Base-by-base conservation (phyloP, 2,888 invertebrate genomes). In the Drosophila kuntzei region DNA sequence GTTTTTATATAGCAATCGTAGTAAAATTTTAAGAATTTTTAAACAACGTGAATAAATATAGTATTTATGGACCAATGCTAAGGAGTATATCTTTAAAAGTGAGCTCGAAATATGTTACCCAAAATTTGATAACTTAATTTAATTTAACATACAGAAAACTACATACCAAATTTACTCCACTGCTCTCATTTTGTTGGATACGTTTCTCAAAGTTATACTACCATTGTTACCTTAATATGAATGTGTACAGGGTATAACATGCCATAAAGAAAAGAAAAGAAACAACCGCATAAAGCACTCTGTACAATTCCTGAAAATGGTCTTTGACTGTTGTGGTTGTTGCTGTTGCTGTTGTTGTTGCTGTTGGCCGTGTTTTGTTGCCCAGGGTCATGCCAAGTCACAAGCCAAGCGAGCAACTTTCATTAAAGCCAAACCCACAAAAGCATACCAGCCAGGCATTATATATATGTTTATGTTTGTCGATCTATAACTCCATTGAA, bases 361-460 rank as follows among this genome's bases (percentile, higher is more conserved):
- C 41, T 74, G 62, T 59, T 57, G 60, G 58, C 58, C 60, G 49
- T 32, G 41, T 54, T 54, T 27, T 78, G 68, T 78, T 80, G 78
- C 74, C 77, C 79, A 79, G 79, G 79, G 79, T 79, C 79, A 79
- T 57, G 73, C 78, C 69, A 58, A 80, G 79, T 73, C 79, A 77
- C 74, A 80, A 76, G 69, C 62, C 74, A 73, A 70, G 62, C 78
- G 72, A 73, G 73, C 78, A 78, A 79, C 80, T 79, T 79, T 79
- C 79, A 79, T 79, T 79, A 73, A 80, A 79, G 80, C 79, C 79
- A 80, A 79, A 71, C 79, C 80, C 74, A 80, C 80, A 79, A 76
- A 65, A 68, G 59, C 80, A 68, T 67, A 50, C 71, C 66, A 76
- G 47, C 37, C 73, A 73, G 53, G 51, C 46, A 54, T 54, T 54